A percentile compares a stretch with the other conserved stretches of the same genome.
phyloP scores from a whole-genome alignment of 2,797 vertebrate species.

The Lophura swinhoii region DNA sequence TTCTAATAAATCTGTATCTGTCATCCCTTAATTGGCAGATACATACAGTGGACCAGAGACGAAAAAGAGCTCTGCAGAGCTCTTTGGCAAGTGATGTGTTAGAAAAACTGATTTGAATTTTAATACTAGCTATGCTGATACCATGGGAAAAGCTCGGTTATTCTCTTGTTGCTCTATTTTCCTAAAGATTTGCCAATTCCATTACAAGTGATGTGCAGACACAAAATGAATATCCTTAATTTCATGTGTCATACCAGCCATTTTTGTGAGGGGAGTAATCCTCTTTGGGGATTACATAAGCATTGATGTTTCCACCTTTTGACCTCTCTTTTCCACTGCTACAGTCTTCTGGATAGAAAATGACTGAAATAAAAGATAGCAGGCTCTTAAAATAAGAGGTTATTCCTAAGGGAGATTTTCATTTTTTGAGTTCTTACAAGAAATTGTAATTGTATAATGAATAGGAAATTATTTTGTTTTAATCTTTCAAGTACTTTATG shows the following conservation, averaged over 20 bases:
- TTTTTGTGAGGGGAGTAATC: conserved; percentile 47
- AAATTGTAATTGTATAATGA: neutral
- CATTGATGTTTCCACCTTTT: conserved; percentile 61
- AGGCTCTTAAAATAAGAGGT: conserved; percentile 7
- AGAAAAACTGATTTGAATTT: conserved; percentile 20
- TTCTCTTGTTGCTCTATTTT: conserved; percentile 34
- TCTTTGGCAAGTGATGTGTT: neutral
- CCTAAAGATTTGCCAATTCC: conserved; percentile 27
- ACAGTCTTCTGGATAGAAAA: conserved; percentile 6
- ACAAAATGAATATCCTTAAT: conserved; percentile 61
- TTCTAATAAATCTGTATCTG: neutral
- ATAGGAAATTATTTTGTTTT: neutral
- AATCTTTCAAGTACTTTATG: neutral
- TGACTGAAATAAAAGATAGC: conserved; percentile 21
- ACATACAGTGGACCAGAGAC: neutral
- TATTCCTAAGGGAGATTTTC: neutral
- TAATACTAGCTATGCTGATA: neutral
- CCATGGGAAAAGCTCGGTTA: neutral
- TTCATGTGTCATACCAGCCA: conserved; percentile 45
- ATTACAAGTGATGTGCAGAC: conserved; percentile 36
- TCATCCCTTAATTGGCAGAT: neutral
- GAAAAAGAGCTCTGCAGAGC: neutral
- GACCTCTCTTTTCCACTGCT: conserved; percentile 52
- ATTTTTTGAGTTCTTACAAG: neutral
- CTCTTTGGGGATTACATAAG: conserved; percentile 57